Percentiles rank a stretch among this genome's conserved stretches.
Conservation (phyloP, 2,888 invertebrate species). For the Dioctria rufipes region DNA sequence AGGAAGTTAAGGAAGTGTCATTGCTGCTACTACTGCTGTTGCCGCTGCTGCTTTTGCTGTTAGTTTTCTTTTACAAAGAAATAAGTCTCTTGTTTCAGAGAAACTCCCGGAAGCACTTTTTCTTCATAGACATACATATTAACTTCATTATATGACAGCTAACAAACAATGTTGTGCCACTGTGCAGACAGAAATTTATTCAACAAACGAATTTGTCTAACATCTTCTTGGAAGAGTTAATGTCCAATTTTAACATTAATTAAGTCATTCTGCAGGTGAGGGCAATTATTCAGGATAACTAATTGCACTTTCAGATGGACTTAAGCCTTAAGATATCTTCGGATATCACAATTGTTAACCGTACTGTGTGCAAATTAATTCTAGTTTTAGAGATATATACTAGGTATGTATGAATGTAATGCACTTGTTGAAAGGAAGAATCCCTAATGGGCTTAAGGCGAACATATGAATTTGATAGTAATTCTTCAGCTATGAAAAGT, state of each 20-base stretch:
- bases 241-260: constrained; percentile 38
- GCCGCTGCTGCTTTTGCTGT: too few relatives aligned
- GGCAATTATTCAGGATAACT: constrained; percentile 25
- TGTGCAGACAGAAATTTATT: background rate
- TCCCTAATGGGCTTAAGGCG: constrained; percentile 5
- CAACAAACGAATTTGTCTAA: background rate
- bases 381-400: background rate
- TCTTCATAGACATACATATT: constrained; percentile 13
- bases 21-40: background rate
- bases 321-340: background rate
- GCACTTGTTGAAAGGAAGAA: constrained; percentile 16
- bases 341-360: background rate
- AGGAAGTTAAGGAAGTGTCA: constrained; percentile 51
- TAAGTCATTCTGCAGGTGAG: constrained; percentile 27
- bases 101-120: constrained; percentile 23
- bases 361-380: constrained; percentile 25
- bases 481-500: constrained; percentile 7
- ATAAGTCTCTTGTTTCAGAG: constrained; percentile 19
- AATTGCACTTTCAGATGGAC: constrained; percentile 1
- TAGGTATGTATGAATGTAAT: too few relatives aligned
- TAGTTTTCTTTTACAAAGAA: background rate
- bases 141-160: constrained; percentile 19
- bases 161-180: background rate
- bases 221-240: constrained; percentile 32
- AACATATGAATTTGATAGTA: constrained; percentile 1